Evolutionary conservation across 1,140 invertebrate species (phyloP).

Genomic region (Pachyrhynchus sulphureomaculatus): DNA sequence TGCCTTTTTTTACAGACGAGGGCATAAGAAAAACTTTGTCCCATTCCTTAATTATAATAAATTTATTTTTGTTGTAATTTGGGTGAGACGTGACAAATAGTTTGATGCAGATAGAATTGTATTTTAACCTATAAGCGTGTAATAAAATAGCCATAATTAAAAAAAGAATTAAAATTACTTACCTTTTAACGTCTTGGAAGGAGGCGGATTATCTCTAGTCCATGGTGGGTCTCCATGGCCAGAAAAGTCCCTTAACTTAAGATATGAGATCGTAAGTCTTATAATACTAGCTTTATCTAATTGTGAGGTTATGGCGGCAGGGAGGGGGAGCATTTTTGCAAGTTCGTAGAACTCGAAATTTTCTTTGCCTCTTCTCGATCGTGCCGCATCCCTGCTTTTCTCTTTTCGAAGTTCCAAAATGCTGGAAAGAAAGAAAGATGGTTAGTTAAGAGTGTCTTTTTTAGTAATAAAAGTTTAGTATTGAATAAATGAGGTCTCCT

Average conservation of each 20-base stretch:
- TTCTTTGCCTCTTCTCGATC: conserved; percentile 92
- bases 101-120: no score
- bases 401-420: conserved; percentile 96
- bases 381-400: conserved; percentile 93
- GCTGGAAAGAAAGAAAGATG: conserved; percentile 65
- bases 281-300: conserved; percentile 99
- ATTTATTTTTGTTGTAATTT: no score
- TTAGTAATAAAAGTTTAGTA: no score
- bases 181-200: conserved; percentile 86
- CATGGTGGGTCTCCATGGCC: conserved; percentile 93
- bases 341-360: conserved; percentile 99
- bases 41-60: no score
- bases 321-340: conserved; percentile 95
- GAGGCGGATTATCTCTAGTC: conserved; percentile 74
- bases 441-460: neutral
- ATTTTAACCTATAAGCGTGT: no score
- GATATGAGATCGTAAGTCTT: conserved; percentile 94
- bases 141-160: no score
- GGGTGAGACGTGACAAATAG: no score
- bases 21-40: no score
- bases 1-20: no score
- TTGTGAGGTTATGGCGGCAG: conserved; percentile 94
- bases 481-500: neutral
- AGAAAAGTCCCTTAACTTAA: conserved; percentile 94
- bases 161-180: conserved; percentile 43